A percentile compares a stretch with the other conserved stretches of the same genome.
Conservation (phyloP, 1,140 invertebrate species). For the Papilio polyxenes region DNA sequence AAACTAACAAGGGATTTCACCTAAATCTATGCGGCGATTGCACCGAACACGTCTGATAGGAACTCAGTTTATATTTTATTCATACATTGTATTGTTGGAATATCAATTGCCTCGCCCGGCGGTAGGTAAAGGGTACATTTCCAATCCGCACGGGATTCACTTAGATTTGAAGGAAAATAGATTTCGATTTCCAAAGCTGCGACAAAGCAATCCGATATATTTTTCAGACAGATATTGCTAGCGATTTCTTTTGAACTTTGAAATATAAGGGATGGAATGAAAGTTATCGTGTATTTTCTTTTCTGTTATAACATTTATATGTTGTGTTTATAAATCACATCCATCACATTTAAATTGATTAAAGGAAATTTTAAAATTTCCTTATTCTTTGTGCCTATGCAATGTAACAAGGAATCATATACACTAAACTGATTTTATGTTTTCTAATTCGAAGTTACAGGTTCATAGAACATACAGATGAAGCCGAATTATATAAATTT, state of each 20-base stretch:
- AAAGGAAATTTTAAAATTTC: neutral
- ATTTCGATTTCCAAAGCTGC: conserved; percentile 80
- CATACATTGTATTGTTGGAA: conserved; percentile 81
- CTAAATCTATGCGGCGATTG: conserved; percentile 71
- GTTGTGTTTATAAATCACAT: neutral
- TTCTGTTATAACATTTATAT: conserved; percentile 43
- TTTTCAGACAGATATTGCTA: conserved; percentile 81
- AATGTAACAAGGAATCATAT: too few species aligned
- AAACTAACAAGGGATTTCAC: conserved; percentile 43
- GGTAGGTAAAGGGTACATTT: conserved; percentile 81
- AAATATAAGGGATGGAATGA: conserved; percentile 78
- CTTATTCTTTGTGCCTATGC: neutral
- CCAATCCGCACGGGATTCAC: conserved; percentile 81
- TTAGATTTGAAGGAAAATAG: conserved; percentile 81
- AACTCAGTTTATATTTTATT: conserved; percentile 80
- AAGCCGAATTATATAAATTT: too few species aligned
- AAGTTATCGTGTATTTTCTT: conserved; percentile 65
- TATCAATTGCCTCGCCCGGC: conserved; percentile 80
- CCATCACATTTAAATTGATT: neutral
- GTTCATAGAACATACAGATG: too few species aligned
- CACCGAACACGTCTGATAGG: conserved; percentile 73
- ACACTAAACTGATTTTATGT: too few species aligned
- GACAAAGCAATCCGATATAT: conserved; percentile 81
- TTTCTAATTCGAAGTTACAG: too few species aligned
- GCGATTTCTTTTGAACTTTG: conserved; percentile 81